A percentile compares a stretch with the other conserved stretches of the same genome.
These are phyloP conservation scores for Crax fasciolata DNA, from an alignment of 2,797 vertebrate genomes.

Conservation along the genomic window DNA sequence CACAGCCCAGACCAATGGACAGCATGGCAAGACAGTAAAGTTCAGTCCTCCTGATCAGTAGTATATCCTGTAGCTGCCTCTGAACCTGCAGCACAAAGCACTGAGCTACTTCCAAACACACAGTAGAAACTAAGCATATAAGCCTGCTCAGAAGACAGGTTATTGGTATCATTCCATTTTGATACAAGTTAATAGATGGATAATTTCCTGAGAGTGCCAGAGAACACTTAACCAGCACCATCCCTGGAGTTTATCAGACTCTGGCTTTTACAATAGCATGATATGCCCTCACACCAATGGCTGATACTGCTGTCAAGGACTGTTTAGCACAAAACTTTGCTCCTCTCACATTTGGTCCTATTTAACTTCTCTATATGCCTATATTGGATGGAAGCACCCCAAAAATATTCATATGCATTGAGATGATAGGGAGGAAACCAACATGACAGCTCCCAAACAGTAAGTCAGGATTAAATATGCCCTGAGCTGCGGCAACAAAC, in stretches of 20 bases:
- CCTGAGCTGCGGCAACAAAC: background rate
- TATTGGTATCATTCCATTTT: background rate
- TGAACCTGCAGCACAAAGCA: background rate
- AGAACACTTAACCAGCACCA: background rate
- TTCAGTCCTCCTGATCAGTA: background rate
- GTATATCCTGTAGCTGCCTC: background rate
- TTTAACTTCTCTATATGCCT: background rate
- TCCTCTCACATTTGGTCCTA: background rate
- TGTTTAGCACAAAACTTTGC: background rate
- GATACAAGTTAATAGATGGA: background rate
- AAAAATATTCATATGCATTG: background rate
- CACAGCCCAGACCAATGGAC: background rate
- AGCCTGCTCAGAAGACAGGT: background rate
- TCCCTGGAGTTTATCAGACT: background rate
- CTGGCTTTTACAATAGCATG: background rate
- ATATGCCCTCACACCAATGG: background rate
- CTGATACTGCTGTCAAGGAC: background rate
- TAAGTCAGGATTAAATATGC: background rate
- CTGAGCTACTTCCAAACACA: background rate
- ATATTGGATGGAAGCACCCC: background rate
- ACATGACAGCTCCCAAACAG: background rate
- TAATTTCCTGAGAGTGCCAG: background rate
- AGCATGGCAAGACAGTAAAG: background rate
- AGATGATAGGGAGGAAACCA: background rate
- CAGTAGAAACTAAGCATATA: background rate